phyloP scores from a whole-genome alignment of 2,797 vertebrate species.

The Characodon lateralis region DNA sequence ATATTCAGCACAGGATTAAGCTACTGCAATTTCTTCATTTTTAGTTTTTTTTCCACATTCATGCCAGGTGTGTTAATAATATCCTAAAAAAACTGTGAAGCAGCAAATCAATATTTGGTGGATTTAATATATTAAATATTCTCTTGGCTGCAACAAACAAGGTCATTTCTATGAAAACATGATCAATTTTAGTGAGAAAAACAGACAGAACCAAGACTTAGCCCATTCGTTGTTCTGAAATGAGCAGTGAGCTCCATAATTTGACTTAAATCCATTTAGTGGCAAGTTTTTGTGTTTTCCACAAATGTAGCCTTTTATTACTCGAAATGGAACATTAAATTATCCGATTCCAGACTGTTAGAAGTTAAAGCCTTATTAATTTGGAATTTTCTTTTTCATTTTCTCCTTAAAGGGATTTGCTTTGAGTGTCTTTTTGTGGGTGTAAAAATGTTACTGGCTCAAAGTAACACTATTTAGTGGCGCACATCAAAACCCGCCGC shows the following conservation, averaged over 20 bases:
- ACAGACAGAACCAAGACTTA: constrained; percentile 3
- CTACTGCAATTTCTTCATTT: background rate
- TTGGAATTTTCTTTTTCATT: constrained; percentile 56
- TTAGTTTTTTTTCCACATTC: background rate
- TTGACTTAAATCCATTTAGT: constrained; percentile 31
- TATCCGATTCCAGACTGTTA: constrained; percentile 54
- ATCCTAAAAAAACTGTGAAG: background rate
- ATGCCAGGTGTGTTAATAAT: background rate
- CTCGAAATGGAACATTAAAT: constrained; percentile 51
- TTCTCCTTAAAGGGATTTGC: constrained; percentile 49
- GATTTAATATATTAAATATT: background rate
- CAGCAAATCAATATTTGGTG: background rate
- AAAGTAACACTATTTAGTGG: constrained; percentile 54
- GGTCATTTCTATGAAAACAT: background rate
- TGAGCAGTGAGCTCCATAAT: constrained; percentile 9
- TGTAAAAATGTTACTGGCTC: constrained; percentile 54
- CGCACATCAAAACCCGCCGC: constrained; percentile 57
- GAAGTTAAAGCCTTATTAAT: constrained; percentile 54
- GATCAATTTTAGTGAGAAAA: constrained; percentile 1
- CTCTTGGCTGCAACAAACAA: background rate
- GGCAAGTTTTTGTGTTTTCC: constrained; percentile 23
- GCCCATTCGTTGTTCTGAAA: constrained; percentile 14
- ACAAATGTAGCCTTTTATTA: constrained; percentile 49
- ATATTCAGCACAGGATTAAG: background rate
- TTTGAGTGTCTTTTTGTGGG: constrained; percentile 55